These are phyloP conservation scores for Hydrolagus colliei DNA, from an alignment of 2,797 vertebrate species.

Conservation along the genomic window DNA sequence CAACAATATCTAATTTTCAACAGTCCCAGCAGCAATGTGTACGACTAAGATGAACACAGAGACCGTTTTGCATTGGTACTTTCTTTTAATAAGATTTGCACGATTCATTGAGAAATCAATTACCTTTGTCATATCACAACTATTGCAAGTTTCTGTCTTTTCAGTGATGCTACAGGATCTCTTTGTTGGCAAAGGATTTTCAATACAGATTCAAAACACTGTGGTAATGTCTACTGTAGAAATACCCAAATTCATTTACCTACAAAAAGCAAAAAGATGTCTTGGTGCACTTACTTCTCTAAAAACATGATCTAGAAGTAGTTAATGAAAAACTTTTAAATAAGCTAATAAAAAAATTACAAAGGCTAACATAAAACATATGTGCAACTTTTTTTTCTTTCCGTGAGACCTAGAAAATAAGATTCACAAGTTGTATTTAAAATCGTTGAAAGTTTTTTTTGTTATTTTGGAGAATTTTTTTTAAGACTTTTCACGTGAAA, in stretches of 20 bases:
- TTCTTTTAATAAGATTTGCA: conserved; percentile 53
- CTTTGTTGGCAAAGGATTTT: conserved; percentile 64
- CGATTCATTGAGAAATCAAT: conserved; percentile 59
- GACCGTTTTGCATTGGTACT: conserved; percentile 70
- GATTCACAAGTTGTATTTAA: conserved; percentile 47
- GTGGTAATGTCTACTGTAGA: conserved; percentile 49
- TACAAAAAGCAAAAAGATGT: conserved; percentile 60
- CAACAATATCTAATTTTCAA: background rate
- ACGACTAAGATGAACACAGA: conserved; percentile 92
- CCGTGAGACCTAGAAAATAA: conserved; percentile 44
- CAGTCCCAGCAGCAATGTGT: conserved; percentile 46
- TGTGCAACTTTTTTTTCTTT: conserved; percentile 70
- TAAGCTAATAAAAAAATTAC: conserved; percentile 78
- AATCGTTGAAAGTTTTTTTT: conserved; percentile 71
- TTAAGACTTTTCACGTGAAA: conserved; percentile 60
- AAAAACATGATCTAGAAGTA: conserved; percentile 48
- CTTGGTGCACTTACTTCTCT: conserved; percentile 55
- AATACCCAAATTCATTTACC: conserved; percentile 58
- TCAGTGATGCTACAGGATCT: conserved; percentile 55
- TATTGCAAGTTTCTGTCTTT: conserved; percentile 57
- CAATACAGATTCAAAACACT: conserved; percentile 41
- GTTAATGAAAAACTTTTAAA: conserved; percentile 67
- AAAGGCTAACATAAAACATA: conserved; percentile 75
- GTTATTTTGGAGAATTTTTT: conserved; percentile 56
- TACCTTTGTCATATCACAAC: conserved; percentile 54